phyloP scores from a whole-genome alignment of 2,888 invertebrate species.

The Leucophora obtusa region DNA sequence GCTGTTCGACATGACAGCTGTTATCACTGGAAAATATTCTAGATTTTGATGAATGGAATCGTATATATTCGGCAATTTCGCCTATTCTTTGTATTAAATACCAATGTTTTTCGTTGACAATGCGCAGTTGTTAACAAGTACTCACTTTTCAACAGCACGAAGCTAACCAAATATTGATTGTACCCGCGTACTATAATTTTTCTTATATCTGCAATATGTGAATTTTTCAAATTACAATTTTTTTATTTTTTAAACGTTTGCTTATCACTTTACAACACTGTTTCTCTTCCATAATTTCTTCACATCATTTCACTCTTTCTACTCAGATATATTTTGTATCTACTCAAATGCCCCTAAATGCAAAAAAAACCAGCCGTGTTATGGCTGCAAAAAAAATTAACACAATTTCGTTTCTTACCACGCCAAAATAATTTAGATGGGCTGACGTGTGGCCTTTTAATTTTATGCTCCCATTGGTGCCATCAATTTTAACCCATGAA shows the following conservation, averaged over 20 bases:
- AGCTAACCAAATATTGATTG: constrained; percentile 53
- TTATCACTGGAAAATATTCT: constrained; percentile 40
- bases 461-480: constrained; percentile 53
- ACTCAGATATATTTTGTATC: constrained; percentile 32
- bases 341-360: constrained; percentile 39
- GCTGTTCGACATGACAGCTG: constrained; percentile 53
- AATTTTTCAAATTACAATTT: constrained; percentile 1
- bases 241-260: neutral
- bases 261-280: constrained; percentile 13
- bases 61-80: constrained; percentile 38
- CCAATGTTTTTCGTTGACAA: constrained; percentile 60
- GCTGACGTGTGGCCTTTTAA: constrained; percentile 37
- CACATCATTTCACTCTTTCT: constrained; percentile 15
- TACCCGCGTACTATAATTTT: constrained; percentile 45
- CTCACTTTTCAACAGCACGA: constrained; percentile 59
- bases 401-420: constrained; percentile 54
- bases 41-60: constrained; percentile 30
- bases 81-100: constrained; percentile 58
- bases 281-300: neutral
- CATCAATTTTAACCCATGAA: constrained; percentile 21
- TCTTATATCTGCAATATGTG: constrained; percentile 20
- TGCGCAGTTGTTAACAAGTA: constrained; percentile 62
- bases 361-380: constrained; percentile 51
- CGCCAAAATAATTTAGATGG: constrained; percentile 44
- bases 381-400: constrained; percentile 50